These are phyloP conservation scores for Conger conger DNA, from an alignment of 2,113 vertebrate genomes.

Conservation along the genomic window DNA sequence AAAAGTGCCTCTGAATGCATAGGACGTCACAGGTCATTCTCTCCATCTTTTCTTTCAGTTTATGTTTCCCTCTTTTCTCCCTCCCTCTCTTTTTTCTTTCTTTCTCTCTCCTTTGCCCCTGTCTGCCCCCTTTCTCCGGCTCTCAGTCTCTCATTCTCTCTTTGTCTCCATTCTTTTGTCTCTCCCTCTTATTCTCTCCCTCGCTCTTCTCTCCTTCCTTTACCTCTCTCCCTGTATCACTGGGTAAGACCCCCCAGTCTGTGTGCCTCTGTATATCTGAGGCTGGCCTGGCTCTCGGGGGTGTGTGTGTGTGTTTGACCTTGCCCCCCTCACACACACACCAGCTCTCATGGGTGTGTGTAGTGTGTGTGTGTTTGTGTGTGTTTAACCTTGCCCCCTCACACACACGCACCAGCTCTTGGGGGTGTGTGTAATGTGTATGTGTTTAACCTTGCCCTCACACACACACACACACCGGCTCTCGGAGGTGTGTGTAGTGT, in stretches of 20 bases:
- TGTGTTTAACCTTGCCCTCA: too few relatives aligned
- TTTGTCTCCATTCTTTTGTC: not conserved
- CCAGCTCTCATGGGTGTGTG: too few relatives aligned
- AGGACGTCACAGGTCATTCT: too few relatives aligned
- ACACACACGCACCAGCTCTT: not conserved
- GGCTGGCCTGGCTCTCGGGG: conserved; percentile 35
- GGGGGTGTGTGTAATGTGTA: too few relatives aligned
- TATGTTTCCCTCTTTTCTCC: too few relatives aligned
- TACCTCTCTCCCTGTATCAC: conserved; percentile 1
- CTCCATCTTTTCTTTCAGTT: too few relatives aligned
- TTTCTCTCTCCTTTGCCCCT: not conserved
- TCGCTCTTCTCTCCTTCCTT: not conserved
- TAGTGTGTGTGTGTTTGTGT: too few relatives aligned
- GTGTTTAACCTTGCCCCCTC: too few relatives aligned
- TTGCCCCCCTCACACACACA: conserved; percentile 18
- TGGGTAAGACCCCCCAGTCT: conserved; percentile 31
- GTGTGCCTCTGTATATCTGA: not conserved
- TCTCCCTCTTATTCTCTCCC: not conserved
- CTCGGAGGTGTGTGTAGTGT: too few relatives aligned
- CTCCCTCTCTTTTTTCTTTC: not conserved
- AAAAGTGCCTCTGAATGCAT: too few relatives aligned
- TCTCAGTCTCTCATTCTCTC: not conserved
- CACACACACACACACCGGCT: not conserved
- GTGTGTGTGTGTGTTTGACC: conserved; percentile 25
- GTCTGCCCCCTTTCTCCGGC: not conserved